These are phyloP conservation scores for Yasuhikotakia modesta DNA, from an alignment of 2,797 vertebrate genomes.

Conservation along the genomic window DNA sequence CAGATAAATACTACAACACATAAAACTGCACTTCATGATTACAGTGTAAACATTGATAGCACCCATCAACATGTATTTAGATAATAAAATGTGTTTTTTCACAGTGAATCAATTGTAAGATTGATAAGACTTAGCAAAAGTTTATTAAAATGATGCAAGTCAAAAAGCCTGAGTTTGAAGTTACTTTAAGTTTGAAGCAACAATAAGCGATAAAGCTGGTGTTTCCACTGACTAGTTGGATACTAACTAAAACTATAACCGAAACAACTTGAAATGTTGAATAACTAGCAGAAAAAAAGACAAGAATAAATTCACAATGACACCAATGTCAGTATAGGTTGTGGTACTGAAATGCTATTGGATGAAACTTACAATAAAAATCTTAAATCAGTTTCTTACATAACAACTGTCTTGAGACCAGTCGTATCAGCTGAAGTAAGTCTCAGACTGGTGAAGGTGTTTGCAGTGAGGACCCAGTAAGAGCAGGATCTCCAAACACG, in stretches of 20 bases:
- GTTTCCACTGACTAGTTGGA: too few relatives aligned
- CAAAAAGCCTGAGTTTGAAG: constrained; percentile 20
- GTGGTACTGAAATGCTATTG: not conserved
- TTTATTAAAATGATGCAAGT: not conserved
- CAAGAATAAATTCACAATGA: too few relatives aligned
- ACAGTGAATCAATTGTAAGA: not conserved
- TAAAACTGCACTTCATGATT: constrained; percentile 40
- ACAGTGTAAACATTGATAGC: constrained; percentile 41
- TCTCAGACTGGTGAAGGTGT: constrained; percentile 66
- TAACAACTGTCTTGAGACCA: not conserved
- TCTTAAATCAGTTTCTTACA: not conserved
- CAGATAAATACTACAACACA: constrained; percentile 45
- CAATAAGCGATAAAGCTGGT: not conserved
- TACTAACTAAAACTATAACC: too few relatives aligned
- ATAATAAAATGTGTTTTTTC: not conserved
- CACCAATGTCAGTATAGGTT: too few relatives aligned
- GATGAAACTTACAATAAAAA: not conserved
- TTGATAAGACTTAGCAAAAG: not conserved
- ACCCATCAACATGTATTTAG: constrained; percentile 29
- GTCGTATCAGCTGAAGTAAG: not conserved
- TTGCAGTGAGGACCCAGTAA: constrained; percentile 77
- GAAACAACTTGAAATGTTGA: too few relatives aligned
- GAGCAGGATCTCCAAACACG: constrained; percentile 83
- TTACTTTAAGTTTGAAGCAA: constrained; percentile 11
- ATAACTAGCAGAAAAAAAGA: too few relatives aligned